phyloP scores from a whole-genome alignment of 2,888 invertebrate species.

The Belgica antarctica region DNA sequence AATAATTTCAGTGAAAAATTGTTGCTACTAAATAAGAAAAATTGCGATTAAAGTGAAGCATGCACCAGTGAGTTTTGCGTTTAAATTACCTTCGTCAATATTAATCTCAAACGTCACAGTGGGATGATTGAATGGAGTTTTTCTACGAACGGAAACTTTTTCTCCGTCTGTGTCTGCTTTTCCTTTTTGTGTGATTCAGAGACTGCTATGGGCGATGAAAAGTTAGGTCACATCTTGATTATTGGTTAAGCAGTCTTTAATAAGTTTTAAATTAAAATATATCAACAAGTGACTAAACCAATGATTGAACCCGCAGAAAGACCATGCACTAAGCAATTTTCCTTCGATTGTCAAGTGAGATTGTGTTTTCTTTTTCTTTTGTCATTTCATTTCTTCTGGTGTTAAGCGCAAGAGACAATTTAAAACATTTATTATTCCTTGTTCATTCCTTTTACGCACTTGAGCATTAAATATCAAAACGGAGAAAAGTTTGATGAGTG shows the following conservation, averaged over 20 bases:
- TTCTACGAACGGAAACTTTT: background rate
- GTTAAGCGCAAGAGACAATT: too few relatives aligned
- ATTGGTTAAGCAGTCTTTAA: background rate
- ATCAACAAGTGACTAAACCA: too few relatives aligned
- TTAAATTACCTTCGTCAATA: constrained; percentile 33
- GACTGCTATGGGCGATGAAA: too few relatives aligned
- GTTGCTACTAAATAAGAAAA: background rate
- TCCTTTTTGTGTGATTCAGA: too few relatives aligned
- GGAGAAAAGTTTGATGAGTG: constrained; percentile 29
- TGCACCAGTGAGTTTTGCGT: background rate
- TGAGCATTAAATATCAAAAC: constrained; percentile 8
- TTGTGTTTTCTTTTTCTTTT: too few relatives aligned
- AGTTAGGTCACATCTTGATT: too few relatives aligned
- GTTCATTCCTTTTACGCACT: background rate
- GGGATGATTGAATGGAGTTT: constrained; percentile 9
- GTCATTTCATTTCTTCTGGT: too few relatives aligned
- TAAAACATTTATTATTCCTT: too few relatives aligned
- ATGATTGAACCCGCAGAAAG: too few relatives aligned
- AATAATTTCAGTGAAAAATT: constrained; percentile 30
- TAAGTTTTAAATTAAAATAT: too few relatives aligned
- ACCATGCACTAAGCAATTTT: too few relatives aligned
- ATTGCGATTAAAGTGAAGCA: background rate
- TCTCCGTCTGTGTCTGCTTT: background rate
- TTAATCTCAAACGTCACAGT: constrained; percentile 26
- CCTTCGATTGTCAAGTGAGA: too few relatives aligned